Percentiles rank a stretch among this genome's conserved stretches.
These are phyloP conservation scores for Diplodus puntazzo DNA, from an alignment of 2,797 vertebrate genomes.

Conservation along the genomic window DNA sequence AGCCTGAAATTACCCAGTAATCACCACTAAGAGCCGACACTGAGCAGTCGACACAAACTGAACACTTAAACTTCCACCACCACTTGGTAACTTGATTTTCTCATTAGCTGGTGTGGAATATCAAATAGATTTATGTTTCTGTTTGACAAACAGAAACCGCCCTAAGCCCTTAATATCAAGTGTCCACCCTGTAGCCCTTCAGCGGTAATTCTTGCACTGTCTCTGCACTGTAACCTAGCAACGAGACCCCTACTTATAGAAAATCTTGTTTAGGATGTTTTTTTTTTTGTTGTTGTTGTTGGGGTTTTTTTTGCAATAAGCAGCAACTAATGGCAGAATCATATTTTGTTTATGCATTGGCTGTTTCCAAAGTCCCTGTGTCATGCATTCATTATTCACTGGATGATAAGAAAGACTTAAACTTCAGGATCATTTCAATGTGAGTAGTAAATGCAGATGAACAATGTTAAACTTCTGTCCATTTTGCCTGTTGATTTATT, in stretches of 20 bases:
- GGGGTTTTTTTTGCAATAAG: not conserved
- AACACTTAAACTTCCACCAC: not conserved
- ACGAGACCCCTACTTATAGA: slow-evolving; percentile 42
- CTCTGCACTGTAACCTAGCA: slow-evolving; percentile 55
- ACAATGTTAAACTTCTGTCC: no score
- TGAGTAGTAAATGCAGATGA: no score
- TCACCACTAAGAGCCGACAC: not conserved
- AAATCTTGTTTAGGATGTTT: slow-evolving; percentile 22
- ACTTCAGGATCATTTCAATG: no score
- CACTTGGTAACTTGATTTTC: slow-evolving; percentile 33
- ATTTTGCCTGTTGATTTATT: no score
- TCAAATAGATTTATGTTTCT: slow-evolving; percentile 24
- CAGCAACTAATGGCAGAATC: slow-evolving; percentile 45
- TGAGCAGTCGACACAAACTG: not conserved
- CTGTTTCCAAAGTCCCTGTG: not conserved
- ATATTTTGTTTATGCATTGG: slow-evolving; percentile 29
- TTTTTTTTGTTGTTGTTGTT: not conserved
- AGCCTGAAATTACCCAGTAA: not conserved
- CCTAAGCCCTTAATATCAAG: slow-evolving; percentile 26
- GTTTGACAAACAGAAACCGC: slow-evolving; percentile 24
- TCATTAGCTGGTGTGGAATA: slow-evolving; percentile 28
- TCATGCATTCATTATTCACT: not conserved
- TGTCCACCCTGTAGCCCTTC: slow-evolving; percentile 23
- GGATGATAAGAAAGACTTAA: slow-evolving; percentile 5
- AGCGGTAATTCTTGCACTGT: slow-evolving; percentile 27